Conservation (phyloP, 2,797 vertebrate species). For the Pyrocephalus nanus region DNA sequence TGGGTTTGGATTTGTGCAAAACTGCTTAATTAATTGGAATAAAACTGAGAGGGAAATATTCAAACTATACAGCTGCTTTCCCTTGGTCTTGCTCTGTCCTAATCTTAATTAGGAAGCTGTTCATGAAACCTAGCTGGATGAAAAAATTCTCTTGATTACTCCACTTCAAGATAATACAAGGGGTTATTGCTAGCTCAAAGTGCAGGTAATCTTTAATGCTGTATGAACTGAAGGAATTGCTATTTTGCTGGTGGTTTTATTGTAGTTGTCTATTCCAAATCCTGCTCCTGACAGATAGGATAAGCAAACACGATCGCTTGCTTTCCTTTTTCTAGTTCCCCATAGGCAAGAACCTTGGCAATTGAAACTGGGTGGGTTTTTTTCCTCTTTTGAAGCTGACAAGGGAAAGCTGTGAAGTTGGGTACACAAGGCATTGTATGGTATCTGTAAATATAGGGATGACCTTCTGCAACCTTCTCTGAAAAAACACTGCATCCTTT, state of each 20-base stretch:
- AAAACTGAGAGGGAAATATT: conserved; percentile 29
- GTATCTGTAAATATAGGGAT: conserved; percentile 54
- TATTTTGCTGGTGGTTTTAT: not conserved
- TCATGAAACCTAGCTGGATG: not conserved
- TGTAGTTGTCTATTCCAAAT: not conserved
- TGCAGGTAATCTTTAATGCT: not conserved
- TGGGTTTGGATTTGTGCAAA: conserved; percentile 33
- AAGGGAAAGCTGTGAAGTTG: conserved; percentile 19
- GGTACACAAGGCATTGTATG: conserved; percentile 28
- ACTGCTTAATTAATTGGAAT: not conserved
- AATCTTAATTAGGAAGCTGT: not conserved
- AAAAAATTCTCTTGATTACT: not conserved
- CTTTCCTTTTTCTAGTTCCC: conserved; percentile 19
- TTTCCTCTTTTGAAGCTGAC: conserved; percentile 14
- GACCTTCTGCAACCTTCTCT: conserved; percentile 55
- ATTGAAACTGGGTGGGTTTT: not conserved
- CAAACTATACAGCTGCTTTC: not conserved
- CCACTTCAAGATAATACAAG: not conserved
- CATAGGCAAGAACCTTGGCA: conserved; percentile 34
- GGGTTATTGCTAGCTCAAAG: not conserved
- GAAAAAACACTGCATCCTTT: conserved; percentile 56
- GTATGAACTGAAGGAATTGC: not conserved
- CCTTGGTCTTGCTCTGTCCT: not conserved
- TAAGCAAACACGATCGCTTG: not conserved
- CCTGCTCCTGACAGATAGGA: conserved; percentile 24